Conservation (phyloP, 2,797 vertebrate species). For the Brachymystax lenok region DNA sequence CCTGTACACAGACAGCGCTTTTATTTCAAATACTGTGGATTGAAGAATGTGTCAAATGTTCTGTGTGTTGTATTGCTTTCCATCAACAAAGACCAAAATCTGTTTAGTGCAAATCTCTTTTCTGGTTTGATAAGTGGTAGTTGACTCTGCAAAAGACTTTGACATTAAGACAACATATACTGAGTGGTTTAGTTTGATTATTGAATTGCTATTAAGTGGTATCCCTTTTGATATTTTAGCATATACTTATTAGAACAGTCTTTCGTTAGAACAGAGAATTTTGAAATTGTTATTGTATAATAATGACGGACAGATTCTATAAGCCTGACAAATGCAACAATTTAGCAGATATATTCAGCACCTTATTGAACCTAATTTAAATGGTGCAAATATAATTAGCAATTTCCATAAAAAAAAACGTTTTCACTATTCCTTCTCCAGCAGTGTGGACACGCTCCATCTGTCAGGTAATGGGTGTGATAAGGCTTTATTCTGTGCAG, state of each 20-base stretch:
- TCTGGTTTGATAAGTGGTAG: conserved; percentile 78
- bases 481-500: conserved; percentile 69
- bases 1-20: conserved; percentile 54
- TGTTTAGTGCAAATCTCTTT: conserved; percentile 86
- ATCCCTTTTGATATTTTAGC: conserved; percentile 50
- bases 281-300: conserved; percentile 25
- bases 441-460: conserved; percentile 51
- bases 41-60: conserved; percentile 56
- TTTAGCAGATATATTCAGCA: conserved; percentile 54
- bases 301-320: conserved; percentile 25
- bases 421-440: conserved; percentile 48
- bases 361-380: conserved; percentile 41
- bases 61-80: conserved; percentile 80
- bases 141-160: conserved; percentile 46
- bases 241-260: conserved; percentile 38
- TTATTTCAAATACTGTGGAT: conserved; percentile 49
- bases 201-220: conserved; percentile 63
- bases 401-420: conserved; percentile 15
- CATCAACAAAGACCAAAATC: conserved; percentile 77
- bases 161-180: conserved; percentile 55
- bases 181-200: conserved; percentile 57
- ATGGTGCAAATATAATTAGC: conserved; percentile 50
- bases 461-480: conserved; percentile 57
- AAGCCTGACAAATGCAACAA: conserved; percentile 46
- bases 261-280: conserved; percentile 27